Evolutionary conservation across 1,140 invertebrate species (phyloP), one percentile per base, ranked within the genome.

Genomic region (Aphelinus certus): DNA sequence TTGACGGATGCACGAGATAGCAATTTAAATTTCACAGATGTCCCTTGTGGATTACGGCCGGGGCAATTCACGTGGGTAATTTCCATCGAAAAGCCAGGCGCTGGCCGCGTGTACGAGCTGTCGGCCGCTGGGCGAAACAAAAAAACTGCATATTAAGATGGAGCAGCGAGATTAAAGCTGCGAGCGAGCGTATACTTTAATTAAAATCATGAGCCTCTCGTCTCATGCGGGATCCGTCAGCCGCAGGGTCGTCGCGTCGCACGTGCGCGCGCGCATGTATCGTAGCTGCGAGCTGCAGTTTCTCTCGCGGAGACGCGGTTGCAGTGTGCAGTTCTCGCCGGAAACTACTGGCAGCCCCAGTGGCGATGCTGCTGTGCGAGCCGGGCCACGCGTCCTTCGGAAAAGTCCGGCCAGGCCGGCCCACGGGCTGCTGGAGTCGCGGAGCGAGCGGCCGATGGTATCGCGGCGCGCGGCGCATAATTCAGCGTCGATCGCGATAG

Each of bases 401-500:
- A 69, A 69, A 51, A 70, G 53, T 70, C 58, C 53, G 26, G n/a
- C 7, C 0, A 48, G 57, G 42, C 26, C 26, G 26, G 26, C 26
- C 26, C 26, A 26, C 26, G 26, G 26, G 26, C 26, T 47, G 46
- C 7, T 49, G 55, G 62, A 62, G 45, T 47, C 53, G 2, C 5
- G 42, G n/a, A 62, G 62, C 26, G 48, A 43, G 6, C 47, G 1
- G 48, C 47, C 49, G 9, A 56, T 71, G 58, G 61, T 71, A 68
- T 65, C 61, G 26, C 10, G 45, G 5, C 43, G 56, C 47, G 49
- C 4, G 47, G 5, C n/a, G 49, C 48, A 61, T 65, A 43, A 55
- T 55, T 72, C 61, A 65, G 48, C 58, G 68, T 58, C 53, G 61
- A 77, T 72, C 74, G 76, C 73, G 71, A 75, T 77, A 61, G 65